Evolutionary conservation across 1,140 invertebrate species (phyloP).

Genomic region (Trichoplusia ni): DNA sequence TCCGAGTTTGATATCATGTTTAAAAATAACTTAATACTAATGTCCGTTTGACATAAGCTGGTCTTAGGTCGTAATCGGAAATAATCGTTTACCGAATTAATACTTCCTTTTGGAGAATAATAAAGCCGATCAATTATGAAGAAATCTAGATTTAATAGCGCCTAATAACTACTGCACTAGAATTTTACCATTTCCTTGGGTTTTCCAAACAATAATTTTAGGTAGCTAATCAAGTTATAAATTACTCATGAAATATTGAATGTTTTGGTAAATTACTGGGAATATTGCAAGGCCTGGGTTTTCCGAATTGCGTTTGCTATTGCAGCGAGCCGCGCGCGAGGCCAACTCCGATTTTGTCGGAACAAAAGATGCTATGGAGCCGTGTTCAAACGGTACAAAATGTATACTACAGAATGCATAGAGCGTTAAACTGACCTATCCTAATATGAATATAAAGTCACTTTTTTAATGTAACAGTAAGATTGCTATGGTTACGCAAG

Average conservation of each 20-base stretch:
- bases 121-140: no score
- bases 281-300: conserved; percentile 70
- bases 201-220: conserved; percentile 19
- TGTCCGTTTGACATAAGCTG: no score
- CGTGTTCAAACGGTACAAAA: no score
- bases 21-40: no score
- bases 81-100: no score
- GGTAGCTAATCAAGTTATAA: conserved; percentile 1
- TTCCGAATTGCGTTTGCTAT: conserved; percentile 64
- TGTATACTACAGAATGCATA: no score
- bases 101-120: conserved; percentile 21
- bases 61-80: no score
- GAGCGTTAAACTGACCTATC: no score
- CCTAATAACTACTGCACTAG: background rate
- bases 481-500: no score
- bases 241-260: conserved; percentile 16
- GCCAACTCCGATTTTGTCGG: background rate
- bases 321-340: conserved; percentile 55
- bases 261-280: conserved; percentile 47
- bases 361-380: conserved; percentile 8
- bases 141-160: background rate
- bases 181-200: conserved; percentile 1
- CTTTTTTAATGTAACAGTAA: no score
- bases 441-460: no score
- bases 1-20: no score